Evolutionary conservation across 2,113 vertebrate species (phyloP), one percentile per base, ranked within the genome.

Genomic region (Siphamia tubifer): DNA sequence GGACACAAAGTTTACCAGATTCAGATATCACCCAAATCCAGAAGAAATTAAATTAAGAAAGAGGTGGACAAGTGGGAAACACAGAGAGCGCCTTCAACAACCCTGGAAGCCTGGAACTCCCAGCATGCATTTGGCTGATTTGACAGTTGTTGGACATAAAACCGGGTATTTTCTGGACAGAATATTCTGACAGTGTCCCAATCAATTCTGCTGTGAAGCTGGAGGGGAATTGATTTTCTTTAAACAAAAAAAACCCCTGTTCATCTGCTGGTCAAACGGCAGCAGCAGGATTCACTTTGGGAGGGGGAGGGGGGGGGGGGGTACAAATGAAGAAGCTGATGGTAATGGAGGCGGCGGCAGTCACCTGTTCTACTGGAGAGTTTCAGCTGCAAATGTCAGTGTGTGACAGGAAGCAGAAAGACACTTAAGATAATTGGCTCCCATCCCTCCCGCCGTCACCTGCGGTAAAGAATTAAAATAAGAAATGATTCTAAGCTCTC

Each of bases 361-460:
- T 79, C 79, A 80, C 67, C 83, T 68, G 81, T 28, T 82, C 38
- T 31, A 36, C 71, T 54, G 53, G 16, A 62, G 63, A 62, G 63
- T 53, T 49, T 79, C 60, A 11, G 24, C 34, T 11, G 65, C 27
- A 30, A 67, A 75, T 84, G 83, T 83, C 83, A 77, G 68, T 13
- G 13, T 42, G 73, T 86, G 83, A 85, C 81, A 85, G 77, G 71
- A 56, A 76, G 83, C 74, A 81, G 79, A 68, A 31, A 87, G 76
- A 90, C 84, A 81, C 84, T 90, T 90, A 72, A 61, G 84, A 80
- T 92, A 91, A 92, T 91, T 92, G 90, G 85, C 89, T 88, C 66
- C 85, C 76, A 81, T 90, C 84, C 77, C 72, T 83, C 61, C 73
- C 66, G 43, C 81, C 83, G 65, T 89, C 89, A 82, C 79, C 82